Conservation (phyloP, 1,140 invertebrate species). For the Micrasema minimum region DNA sequence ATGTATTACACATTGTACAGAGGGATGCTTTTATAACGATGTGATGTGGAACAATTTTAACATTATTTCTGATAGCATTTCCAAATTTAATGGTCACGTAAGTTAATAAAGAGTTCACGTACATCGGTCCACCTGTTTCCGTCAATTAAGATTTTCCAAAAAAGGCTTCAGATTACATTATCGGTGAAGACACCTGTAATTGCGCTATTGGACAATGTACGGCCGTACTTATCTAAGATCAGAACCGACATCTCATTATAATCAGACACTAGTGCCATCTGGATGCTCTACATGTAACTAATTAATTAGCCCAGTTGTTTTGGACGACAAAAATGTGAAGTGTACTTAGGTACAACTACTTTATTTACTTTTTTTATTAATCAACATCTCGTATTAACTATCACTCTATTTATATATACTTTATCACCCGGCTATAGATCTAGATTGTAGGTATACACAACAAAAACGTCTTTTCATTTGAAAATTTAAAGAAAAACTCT, state of each 20-base stretch:
- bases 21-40: no score
- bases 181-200: slow-evolving; percentile 23
- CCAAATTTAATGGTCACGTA: not conserved
- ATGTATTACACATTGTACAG: no score
- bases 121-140: slow-evolving; percentile 18
- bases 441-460: no score
- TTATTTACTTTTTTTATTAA: no score
- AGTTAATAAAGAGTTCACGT: slow-evolving; percentile 11
- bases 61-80: not conserved
- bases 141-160: slow-evolving; percentile 39
- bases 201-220: slow-evolving; percentile 13
- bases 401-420: no score
- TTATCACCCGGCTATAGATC: no score
- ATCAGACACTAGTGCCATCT: not conserved
- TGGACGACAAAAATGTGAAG: not conserved
- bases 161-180: slow-evolving; percentile 17
- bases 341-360: no score
- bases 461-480: no score
- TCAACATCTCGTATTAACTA: no score
- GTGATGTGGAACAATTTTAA: no score
- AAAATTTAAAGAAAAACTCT: no score
- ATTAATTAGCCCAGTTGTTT: slow-evolving; percentile 11
- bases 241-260: slow-evolving; percentile 15
- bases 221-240: slow-evolving; percentile 8
- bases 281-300: not conserved